Conservation (phyloP, 2,113 vertebrate genomes). For the Marcusenius ussheri region DNA sequence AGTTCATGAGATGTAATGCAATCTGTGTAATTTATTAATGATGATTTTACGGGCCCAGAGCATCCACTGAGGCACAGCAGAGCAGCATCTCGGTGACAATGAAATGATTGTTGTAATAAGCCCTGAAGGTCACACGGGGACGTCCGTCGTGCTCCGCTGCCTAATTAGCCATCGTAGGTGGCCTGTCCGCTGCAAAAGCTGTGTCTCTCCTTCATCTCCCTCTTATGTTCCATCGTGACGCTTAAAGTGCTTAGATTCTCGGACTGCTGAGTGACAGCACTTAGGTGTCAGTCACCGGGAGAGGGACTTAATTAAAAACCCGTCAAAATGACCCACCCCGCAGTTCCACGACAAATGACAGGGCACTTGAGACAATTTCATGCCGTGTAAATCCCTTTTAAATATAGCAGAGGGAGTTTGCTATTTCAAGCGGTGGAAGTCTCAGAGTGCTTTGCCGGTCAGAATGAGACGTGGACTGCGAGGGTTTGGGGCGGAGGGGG, state of each 20-base stretch:
- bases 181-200: background rate
- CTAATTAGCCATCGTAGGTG: background rate
- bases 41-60: background rate
- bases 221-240: background rate
- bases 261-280: background rate
- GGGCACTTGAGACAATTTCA: background rate
- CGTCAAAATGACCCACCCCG: background rate
- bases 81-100: background rate
- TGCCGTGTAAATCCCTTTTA: background rate
- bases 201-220: background rate
- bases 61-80: background rate
- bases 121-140: background rate
- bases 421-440: background rate
- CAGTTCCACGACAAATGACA: background rate
- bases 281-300: background rate
- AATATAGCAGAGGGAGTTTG: background rate
- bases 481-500: too few species aligned
- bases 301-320: slow-evolving; percentile 1
- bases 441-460: background rate
- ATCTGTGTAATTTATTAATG: background rate
- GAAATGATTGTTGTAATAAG: background rate
- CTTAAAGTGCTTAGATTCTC: background rate
- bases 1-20: background rate
- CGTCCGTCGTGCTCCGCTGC: background rate
- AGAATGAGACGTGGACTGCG: background rate